Evolutionary conservation across 1,140 invertebrate species (phyloP).

Genomic region (Riptortus pedestris): DNA sequence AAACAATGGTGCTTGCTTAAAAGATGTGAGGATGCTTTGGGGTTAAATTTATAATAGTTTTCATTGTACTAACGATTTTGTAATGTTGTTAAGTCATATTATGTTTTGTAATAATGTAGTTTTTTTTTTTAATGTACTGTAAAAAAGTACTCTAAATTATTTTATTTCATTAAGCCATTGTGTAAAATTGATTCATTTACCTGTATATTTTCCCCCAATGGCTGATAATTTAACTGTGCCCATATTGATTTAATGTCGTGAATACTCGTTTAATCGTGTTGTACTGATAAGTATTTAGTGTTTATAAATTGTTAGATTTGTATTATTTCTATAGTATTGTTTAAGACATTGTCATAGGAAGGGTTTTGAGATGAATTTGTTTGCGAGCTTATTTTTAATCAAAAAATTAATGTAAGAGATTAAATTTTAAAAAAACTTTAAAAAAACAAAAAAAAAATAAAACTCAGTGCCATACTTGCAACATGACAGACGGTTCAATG

Average conservation of each 20-base stretch:
- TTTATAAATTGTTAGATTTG: slow-evolving; percentile 18
- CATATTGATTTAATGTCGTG: slow-evolving; percentile 11
- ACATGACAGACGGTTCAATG: slow-evolving; percentile 20
- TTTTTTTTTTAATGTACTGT: neutral
- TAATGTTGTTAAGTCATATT: slow-evolving; percentile 9
- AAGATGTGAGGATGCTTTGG: slow-evolving; percentile 20
- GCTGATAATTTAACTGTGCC: neutral
- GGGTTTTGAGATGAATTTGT: slow-evolving; percentile 14
- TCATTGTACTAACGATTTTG: slow-evolving; percentile 14
- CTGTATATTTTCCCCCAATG: neutral
- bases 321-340: slow-evolving; percentile 17
- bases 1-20: slow-evolving; percentile 23
- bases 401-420: slow-evolving; percentile 13
- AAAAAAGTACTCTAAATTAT: slow-evolving; percentile 4
- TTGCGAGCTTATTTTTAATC: slow-evolving; percentile 32
- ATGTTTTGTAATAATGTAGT: neutral
- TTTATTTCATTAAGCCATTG: neutral
- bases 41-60: slow-evolving; percentile 19
- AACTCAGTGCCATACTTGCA: slow-evolving; percentile 33
- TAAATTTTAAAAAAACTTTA: slow-evolving; percentile 6
- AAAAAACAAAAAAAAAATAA: neutral
- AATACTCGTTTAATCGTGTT: slow-evolving; percentile 12
- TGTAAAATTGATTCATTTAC: slow-evolving; percentile 4
- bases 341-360: slow-evolving; percentile 6
- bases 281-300: slow-evolving; percentile 9